A percentile compares a stretch with the other conserved stretches of the same genome.
phyloP scores from a whole-genome alignment of 2,888 invertebrate species.

The Kuschelorhynchus macadamiae region DNA sequence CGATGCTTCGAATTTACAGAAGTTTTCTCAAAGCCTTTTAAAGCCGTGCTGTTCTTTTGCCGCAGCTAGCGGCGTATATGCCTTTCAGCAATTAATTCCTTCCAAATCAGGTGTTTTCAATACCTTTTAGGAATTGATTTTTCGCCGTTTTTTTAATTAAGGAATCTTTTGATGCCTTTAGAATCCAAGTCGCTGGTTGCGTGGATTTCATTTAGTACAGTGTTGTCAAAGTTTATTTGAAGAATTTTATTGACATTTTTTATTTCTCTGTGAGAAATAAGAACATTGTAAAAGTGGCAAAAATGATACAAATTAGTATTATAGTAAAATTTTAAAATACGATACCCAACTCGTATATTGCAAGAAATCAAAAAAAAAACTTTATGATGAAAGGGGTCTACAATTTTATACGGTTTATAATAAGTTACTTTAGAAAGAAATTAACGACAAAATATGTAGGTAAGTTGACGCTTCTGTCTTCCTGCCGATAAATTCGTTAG shows the following conservation, averaged over 20 bases:
- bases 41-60: constrained; percentile 29
- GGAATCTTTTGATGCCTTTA: constrained; percentile 54
- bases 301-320: no score
- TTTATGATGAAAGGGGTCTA: no score
- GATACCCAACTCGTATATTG: no score
- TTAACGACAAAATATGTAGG: no score
- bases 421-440: no score
- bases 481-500: no score
- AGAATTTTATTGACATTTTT: not conserved
- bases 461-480: no score
- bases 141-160: constrained; percentile 63
- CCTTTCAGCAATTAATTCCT: constrained; percentile 63
- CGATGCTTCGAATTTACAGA: constrained; percentile 1
- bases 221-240: constrained; percentile 1
- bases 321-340: no score
- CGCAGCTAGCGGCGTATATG: constrained; percentile 14
- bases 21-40: constrained; percentile 22
- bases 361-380: no score
- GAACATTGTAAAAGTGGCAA: no score
- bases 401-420: no score
- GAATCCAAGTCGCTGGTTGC: constrained; percentile 18
- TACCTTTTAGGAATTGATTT: constrained; percentile 63
- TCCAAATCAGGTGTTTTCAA: constrained; percentile 64
- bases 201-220: constrained; percentile 1
- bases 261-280: no score